Evolutionary conservation across 92 coral and sea anemone genomes (phyloP).

Genomic region (Micromussa lordhowensis): DNA sequence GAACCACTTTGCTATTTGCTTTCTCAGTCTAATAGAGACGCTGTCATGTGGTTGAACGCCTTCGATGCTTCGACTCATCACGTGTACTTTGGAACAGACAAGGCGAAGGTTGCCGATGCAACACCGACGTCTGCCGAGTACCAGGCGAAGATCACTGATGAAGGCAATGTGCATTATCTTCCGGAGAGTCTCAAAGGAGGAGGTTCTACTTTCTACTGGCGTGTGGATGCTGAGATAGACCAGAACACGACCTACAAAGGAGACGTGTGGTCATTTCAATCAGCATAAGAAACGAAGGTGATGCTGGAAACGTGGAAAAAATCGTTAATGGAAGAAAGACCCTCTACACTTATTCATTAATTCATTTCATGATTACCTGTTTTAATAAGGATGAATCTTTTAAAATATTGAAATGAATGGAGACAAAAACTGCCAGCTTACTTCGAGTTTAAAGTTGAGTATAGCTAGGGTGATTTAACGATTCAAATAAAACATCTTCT

Average conservation of each 20-base stretch:
- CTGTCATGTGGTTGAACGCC: conserved; percentile 82
- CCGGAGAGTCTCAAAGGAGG: conserved; percentile 29
- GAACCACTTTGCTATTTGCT: not conserved
- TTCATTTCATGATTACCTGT: too few relatives aligned
- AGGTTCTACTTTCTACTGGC: conserved; percentile 58
- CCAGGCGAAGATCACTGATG: conserved; percentile 50
- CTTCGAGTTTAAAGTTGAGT: not conserved
- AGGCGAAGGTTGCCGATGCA: conserved; percentile 56
- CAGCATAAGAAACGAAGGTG: not conserved
- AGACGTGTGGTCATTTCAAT: conserved; percentile 61
- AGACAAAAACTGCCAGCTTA: not conserved
- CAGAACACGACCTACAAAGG: conserved; percentile 50
- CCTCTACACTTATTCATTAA: not conserved
- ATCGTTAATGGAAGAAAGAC: not conserved
- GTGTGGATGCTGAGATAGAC: conserved; percentile 61
- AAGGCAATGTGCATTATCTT: conserved; percentile 65
- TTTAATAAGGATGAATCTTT: too few relatives aligned
- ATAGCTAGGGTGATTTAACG: not conserved
- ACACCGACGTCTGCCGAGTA: conserved; percentile 49
- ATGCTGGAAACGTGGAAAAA: not conserved
- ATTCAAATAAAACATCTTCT: too few relatives aligned
- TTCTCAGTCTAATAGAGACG: conserved; percentile 50
- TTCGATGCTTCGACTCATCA: conserved; percentile 64
- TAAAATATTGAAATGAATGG: too few relatives aligned
- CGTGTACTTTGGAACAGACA: conserved; percentile 70